A percentile compares a stretch with the other conserved stretches of the same genome.
phyloP scores from a whole-genome alignment of 1,140 invertebrate species.

The Leguminivora glycinivorella region DNA sequence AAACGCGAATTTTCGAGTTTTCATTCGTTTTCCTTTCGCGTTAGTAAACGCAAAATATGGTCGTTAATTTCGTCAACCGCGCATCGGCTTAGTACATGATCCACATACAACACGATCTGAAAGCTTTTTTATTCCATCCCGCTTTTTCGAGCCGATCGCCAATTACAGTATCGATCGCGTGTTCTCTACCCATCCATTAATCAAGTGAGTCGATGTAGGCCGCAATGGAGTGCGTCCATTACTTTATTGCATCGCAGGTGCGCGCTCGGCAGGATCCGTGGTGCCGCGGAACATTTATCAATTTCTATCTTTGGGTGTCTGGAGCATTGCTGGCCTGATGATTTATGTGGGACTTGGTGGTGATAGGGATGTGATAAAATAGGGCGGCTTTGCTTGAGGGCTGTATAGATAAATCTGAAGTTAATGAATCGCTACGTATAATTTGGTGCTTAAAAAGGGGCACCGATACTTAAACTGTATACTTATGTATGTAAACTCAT shows the following conservation, averaged over 20 bases:
- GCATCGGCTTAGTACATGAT: background rate
- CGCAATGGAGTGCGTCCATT: slow-evolving; percentile 40
- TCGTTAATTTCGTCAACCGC: too few species aligned
- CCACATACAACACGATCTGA: background rate
- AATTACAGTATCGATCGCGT: slow-evolving; percentile 36
- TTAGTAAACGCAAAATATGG: too few species aligned
- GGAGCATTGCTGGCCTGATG: slow-evolving; percentile 1
- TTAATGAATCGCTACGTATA: background rate
- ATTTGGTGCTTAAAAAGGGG: too few species aligned
- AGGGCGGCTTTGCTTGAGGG: background rate
- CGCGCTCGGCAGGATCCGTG: slow-evolving; percentile 11
- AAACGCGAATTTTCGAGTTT: too few species aligned
- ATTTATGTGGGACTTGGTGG: slow-evolving; percentile 10
- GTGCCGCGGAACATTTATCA: slow-evolving; percentile 40
- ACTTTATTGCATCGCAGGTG: slow-evolving; percentile 45
- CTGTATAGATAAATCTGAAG: background rate
- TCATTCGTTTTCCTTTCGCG: too few species aligned
- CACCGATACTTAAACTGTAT: too few species aligned
- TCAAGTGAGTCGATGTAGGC: slow-evolving; percentile 39
- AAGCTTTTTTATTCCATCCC: slow-evolving; percentile 10
- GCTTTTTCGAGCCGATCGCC: slow-evolving; percentile 25
- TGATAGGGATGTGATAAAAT: background rate
- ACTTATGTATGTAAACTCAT: too few species aligned
- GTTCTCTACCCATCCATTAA: slow-evolving; percentile 41
- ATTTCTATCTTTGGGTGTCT: slow-evolving; percentile 32